These are phyloP conservation scores for Tridacna crocea DNA, from an alignment of 2,888 invertebrate genomes.

Conservation along the genomic window DNA sequence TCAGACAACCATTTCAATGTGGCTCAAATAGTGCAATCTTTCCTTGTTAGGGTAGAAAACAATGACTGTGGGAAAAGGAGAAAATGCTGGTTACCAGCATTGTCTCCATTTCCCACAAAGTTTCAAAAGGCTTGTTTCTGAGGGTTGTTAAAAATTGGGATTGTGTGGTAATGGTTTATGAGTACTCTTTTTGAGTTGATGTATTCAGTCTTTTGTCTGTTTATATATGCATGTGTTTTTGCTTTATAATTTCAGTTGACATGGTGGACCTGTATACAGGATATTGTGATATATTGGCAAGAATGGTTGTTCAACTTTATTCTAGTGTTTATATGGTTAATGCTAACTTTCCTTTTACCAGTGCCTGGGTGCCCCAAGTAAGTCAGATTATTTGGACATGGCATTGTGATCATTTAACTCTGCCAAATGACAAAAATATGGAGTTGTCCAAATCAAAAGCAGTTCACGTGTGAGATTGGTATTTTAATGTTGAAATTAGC, in stretches of 20 bases:
- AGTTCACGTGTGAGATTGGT: too few species aligned
- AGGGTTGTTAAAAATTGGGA: neutral
- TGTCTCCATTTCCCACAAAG: neutral
- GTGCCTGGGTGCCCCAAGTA: slow-evolving; percentile 90
- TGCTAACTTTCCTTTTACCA: slow-evolving; percentile 89
- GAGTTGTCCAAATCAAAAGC: neutral
- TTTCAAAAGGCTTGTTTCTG: neutral
- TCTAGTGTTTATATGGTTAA: slow-evolving; percentile 88
- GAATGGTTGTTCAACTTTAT: slow-evolving; percentile 90
- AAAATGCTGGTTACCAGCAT: neutral
- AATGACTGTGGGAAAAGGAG: neutral
- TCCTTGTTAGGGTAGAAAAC: neutral
- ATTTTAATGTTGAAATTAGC: too few species aligned
- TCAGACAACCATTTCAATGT: too few species aligned
- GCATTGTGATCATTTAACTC: neutral
- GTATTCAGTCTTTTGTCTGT: neutral
- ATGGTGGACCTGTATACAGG: slow-evolving; percentile 76
- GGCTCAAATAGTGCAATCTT: too few species aligned
- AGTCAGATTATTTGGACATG: neutral
- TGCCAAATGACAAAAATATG: neutral
- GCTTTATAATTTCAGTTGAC: slow-evolving; percentile 63
- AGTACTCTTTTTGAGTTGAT: too few species aligned
- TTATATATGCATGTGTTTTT: neutral
- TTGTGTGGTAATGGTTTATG: too few species aligned
- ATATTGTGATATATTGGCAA: slow-evolving; percentile 85